A percentile compares a stretch with the other conserved stretches of the same genome.
phyloP scores from a whole-genome alignment of 2,113 vertebrate species.

The Pipra filicauda region DNA sequence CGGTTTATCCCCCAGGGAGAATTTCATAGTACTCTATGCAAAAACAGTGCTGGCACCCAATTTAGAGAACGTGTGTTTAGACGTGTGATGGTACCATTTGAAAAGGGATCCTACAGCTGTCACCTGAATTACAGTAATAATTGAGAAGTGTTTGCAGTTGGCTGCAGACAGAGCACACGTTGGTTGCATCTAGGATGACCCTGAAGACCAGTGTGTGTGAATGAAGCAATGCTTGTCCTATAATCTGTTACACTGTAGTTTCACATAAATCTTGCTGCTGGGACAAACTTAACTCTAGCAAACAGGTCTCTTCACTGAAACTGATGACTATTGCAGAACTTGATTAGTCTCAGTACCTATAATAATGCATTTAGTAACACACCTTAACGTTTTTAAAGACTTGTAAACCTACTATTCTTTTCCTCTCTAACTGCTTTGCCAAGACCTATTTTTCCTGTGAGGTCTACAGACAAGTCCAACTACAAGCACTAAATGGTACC shows the following conservation, averaged over 20 bases:
- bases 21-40: background rate
- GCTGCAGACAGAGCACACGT: background rate
- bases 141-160: background rate
- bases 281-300: background rate
- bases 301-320: background rate
- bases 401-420: background rate
- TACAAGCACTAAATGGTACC: background rate
- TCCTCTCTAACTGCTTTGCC: background rate
- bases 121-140: background rate
- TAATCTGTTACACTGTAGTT: background rate
- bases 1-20: accelerated
- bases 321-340: background rate
- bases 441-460: background rate
- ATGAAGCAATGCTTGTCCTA: background rate
- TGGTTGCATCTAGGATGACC: background rate
- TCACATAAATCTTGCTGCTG: background rate
- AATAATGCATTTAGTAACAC: background rate
- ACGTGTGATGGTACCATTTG: background rate
- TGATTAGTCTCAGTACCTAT: background rate
- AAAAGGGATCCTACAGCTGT: background rate
- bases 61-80: background rate
- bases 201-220: background rate
- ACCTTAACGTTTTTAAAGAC: background rate
- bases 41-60: background rate
- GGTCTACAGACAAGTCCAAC: background rate